Evolutionary conservation across 1,140 invertebrate genomes (phyloP).

Genomic region (Aphaenogaster rudis): DNA sequence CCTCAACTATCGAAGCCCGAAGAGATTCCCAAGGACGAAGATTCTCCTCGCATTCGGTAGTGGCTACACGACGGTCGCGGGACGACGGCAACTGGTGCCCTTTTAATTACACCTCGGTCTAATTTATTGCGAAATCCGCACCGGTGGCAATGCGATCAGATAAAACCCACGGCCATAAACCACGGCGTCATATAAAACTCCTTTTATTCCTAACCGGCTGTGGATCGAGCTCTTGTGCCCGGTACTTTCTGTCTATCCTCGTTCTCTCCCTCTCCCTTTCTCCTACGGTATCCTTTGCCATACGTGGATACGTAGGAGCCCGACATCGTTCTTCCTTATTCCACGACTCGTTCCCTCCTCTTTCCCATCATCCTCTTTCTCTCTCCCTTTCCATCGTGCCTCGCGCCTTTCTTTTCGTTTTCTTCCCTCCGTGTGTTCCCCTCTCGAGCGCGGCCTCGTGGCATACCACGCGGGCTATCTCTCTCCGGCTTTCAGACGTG

Average conservation of each 20-base stretch:
- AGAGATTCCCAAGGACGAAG: constrained; percentile 56
- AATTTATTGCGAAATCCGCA: constrained; percentile 85
- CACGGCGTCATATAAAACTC: constrained; percentile 84
- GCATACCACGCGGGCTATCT: constrained; percentile 71
- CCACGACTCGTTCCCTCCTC: constrained; percentile 27
- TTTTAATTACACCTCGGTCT: constrained; percentile 83
- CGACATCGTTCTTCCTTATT: constrained; percentile 35
- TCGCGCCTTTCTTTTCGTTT: constrained; percentile 58
- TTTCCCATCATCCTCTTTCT: constrained; percentile 39
- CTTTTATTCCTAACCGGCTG: constrained; percentile 79
- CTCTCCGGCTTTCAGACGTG: constrained; percentile 80
- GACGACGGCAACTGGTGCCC: constrained; percentile 76
- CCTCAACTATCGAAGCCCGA: background rate
- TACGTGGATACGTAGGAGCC: constrained; percentile 70
- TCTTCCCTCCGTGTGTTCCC: constrained; percentile 32
- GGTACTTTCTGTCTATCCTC: constrained; percentile 56
- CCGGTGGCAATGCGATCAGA: constrained; percentile 85
- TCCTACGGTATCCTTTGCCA: constrained; percentile 74
- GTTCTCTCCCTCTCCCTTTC: background rate
- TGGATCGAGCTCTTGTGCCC: constrained; percentile 69
- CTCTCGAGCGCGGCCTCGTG: constrained; percentile 72
- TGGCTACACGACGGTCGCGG: constrained; percentile 72
- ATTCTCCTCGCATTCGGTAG: constrained; percentile 68
- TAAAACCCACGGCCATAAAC: constrained; percentile 84
- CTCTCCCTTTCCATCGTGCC: constrained; percentile 22